Percentiles rank a stretch among this genome's conserved stretches.
These are phyloP conservation scores for Anneissia japonica DNA, from an alignment of 35 echinoderm and acorn worm genomes.

Conservation along the genomic window DNA sequence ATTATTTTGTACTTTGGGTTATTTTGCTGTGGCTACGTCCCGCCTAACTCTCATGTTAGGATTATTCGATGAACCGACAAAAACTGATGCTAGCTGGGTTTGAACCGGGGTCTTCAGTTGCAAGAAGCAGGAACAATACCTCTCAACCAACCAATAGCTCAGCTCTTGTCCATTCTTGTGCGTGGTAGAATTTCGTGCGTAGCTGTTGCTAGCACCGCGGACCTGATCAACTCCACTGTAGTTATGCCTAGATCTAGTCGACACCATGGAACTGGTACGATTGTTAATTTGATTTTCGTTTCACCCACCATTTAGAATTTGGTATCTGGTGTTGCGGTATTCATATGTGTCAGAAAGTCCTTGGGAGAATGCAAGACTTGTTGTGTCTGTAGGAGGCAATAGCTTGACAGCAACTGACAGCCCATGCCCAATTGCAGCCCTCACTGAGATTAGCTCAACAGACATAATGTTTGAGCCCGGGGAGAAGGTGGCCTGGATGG, in stretches of 20 bases:
- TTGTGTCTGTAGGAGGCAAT: slow-evolving; percentile 15
- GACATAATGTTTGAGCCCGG: slow-evolving; percentile 49
- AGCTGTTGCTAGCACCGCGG: background rate
- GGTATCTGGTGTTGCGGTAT: slow-evolving; percentile 45
- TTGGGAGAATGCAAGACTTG: slow-evolving; percentile 29
- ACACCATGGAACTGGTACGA: background rate
- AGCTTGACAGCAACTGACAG: background rate
- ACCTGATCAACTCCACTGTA: slow-evolving; percentile 27
- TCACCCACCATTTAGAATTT: slow-evolving; percentile 18
- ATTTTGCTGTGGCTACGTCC: too few species aligned
- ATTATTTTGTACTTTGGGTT: too few species aligned
- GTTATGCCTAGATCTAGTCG: background rate
- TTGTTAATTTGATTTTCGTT: background rate
- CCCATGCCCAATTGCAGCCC: slow-evolving; percentile 8
- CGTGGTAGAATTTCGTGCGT: too few species aligned
- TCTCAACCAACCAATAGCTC: background rate
- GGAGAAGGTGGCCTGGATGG: slow-evolving; percentile 16
- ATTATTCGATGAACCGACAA: too few species aligned
- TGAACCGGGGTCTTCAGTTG: background rate
- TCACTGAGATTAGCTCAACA: background rate
- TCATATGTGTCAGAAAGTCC: slow-evolving; percentile 30
- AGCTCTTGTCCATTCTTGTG: too few species aligned
- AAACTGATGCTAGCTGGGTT: too few species aligned
- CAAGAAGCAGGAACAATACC: background rate
- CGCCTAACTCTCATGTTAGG: too few species aligned